Evolutionary conservation across 2,888 invertebrate genomes (phyloP), one percentile per base, ranked within the genome.

Genomic region (Yponomeuta malinellus): DNA sequence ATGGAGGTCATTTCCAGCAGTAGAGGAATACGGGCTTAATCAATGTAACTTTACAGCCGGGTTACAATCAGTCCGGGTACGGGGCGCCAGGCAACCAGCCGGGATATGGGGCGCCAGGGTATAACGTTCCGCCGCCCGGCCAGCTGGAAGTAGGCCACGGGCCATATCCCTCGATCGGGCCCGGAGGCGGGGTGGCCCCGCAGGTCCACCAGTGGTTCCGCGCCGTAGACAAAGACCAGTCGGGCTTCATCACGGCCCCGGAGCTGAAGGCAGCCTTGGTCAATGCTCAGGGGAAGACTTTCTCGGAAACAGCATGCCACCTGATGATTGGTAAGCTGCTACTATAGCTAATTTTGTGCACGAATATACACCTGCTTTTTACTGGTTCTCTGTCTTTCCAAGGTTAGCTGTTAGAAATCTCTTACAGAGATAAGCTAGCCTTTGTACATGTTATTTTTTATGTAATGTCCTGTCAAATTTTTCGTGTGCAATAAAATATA

Each of bases 131-230:
- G 66, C 76, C 75, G 23, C 72, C 5, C 8, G 29, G 52, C 48
- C 48, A 65, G 10, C 68, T 92, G n/a, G 92, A 92, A 77, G 85
- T 89, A 33, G 92, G 91, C 4, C 92, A 92, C 72, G 92, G 92
- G 0, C 92, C 92, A 0, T 92, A 92, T 72, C 92, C 92, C 2
- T 90, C 89, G 0, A 81, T 92, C 72, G 93, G 93, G 68, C 83
- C 89, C n/a, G 90, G 90, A 1, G 93, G 93, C 48, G 83, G 85
- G 10, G 88, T 94, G 0, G 93, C 93, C 70, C 96, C 97, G 0
- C 96, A 97, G 83, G 94, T 97, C 1, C 95, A 95, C 76, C 95
- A 96, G 79, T 97, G 97, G 97, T 98, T 98, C 82, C 85, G 87
- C 43, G 94, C 96, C 23, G 97, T 98, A 0, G 98, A 98, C 80